Evolutionary conservation across 2,113 vertebrate species (phyloP).

Genomic region (Lepidiolamprologus cunningtoni): DNA sequence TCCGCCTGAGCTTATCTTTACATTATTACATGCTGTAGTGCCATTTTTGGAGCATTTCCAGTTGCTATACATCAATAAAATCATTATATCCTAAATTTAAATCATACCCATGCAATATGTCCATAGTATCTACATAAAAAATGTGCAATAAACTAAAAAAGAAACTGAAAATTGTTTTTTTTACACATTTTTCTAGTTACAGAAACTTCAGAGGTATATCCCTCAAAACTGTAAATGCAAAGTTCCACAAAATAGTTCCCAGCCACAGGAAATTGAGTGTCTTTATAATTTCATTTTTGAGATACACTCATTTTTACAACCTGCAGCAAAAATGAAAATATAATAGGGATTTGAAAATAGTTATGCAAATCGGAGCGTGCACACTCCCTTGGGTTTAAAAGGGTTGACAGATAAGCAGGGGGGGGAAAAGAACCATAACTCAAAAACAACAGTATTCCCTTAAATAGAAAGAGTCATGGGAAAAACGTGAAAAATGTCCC

Average conservation of each 20-base stretch:
- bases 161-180: neutral
- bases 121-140: neutral
- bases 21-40: neutral
- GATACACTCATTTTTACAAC: neutral
- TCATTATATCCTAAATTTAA: neutral
- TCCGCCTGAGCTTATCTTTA: neutral
- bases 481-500: neutral
- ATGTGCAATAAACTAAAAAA: neutral
- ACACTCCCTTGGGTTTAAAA: neutral
- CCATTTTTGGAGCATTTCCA: neutral
- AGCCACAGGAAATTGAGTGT: neutral
- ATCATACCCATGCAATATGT: rapidly evolving
- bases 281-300: neutral
- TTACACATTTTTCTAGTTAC: neutral
- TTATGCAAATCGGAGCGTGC: neutral
- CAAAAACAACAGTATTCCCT: rapidly evolving
- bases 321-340: rapidly evolving
- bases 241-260: neutral
- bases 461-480: rapidly evolving
- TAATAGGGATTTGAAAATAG: neutral
- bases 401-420: neutral
- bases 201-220: neutral
- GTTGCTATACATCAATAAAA: neutral
- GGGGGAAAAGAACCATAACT: rapidly evolving
- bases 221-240: neutral